Conservation (phyloP, 1,140 invertebrate genomes). For the Chionoecetes opilio region DNA sequence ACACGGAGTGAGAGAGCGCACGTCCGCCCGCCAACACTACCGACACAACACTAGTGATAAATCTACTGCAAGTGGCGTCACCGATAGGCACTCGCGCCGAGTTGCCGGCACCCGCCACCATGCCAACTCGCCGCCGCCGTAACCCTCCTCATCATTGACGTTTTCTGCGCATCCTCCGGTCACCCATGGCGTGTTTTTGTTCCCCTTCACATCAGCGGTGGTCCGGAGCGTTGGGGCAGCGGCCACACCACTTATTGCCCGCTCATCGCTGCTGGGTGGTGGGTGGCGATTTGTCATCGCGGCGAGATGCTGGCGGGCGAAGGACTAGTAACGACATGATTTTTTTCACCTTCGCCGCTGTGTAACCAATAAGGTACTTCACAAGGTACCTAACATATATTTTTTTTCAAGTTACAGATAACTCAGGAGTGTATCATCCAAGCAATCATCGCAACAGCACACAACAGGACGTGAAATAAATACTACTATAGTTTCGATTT, state of each 20-base stretch:
- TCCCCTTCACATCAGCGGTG: conserved; percentile 29
- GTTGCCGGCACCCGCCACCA: conserved; percentile 59
- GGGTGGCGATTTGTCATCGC: not conserved
- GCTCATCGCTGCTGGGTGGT: not conserved
- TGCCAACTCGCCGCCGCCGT: conserved; percentile 38
- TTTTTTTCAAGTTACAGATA: too few relatives aligned
- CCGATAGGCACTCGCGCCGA: conserved; percentile 67
- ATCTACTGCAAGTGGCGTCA: conserved; percentile 71
- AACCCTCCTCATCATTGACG: conserved; percentile 67
- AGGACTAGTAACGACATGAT: too few relatives aligned
- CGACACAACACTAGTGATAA: conserved; percentile 75
- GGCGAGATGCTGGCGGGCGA: not conserved
- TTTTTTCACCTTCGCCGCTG: too few relatives aligned
- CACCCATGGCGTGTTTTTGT: conserved; percentile 36
- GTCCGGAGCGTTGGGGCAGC: not conserved
- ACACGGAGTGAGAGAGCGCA: conserved; percentile 63
- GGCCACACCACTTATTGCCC: not conserved
- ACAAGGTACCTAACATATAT: too few relatives aligned
- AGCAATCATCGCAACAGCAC: too few relatives aligned
- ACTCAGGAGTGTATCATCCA: too few relatives aligned
- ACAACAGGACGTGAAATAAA: too few relatives aligned
- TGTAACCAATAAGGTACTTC: too few relatives aligned
- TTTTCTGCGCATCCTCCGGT: conserved; percentile 64
- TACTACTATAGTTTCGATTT: not conserved
- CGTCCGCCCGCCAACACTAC: conserved; percentile 65